Base-by-base conservation (phyloP, 2,113 vertebrate genomes). In the Callithrix jacchus region DNA sequence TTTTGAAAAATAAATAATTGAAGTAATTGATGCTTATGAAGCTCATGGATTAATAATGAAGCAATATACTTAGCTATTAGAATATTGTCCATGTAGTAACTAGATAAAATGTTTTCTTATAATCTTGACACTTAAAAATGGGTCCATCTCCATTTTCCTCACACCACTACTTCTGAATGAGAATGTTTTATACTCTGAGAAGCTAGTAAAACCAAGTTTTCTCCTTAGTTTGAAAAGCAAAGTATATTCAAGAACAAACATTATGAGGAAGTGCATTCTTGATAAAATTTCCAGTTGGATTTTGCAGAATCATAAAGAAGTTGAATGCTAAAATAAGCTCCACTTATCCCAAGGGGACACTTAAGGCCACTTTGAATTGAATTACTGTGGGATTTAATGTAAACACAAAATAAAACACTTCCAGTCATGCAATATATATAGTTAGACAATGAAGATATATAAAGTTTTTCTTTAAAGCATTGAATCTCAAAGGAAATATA, bases 311-410 rank as follows among this genome's bases (percentile, higher is more conserved):
- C 32, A 10, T 76, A 66, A 87, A 27, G 45, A 81, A 92, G 37
- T 68, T 5, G n/a, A 85, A 80, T 94, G 89, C 64, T 66, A 81
- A 93, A 89, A 89, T 91, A 66, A 94, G 95, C 77, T 86, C 37
- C 13, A 25, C 49, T 11, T 87, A 79, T 86, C 81, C 90, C 66
- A 89, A 76, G 37, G 66, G 47, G 21, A 58, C 54, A 86, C 52
- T 94, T 95, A 91, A 89, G 94, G 37, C 7, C 54, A 89, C 61
- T 97, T 97, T 91, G 64, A 94, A 61, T 95, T 77, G 61, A 92
- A 77, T 96, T 89, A 76, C 30, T 93, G 3, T 86, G 27, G 93
- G 64, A 71, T 64, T 92, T 96, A 95, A 93, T 80, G 13, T 66
- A 96, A 96, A 71, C 20, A 94, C 37, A 84, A 40, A 94, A 71